These are phyloP conservation scores for Eublepharis macularius DNA, from an alignment of 2,113 vertebrate species.

Conservation along the genomic window DNA sequence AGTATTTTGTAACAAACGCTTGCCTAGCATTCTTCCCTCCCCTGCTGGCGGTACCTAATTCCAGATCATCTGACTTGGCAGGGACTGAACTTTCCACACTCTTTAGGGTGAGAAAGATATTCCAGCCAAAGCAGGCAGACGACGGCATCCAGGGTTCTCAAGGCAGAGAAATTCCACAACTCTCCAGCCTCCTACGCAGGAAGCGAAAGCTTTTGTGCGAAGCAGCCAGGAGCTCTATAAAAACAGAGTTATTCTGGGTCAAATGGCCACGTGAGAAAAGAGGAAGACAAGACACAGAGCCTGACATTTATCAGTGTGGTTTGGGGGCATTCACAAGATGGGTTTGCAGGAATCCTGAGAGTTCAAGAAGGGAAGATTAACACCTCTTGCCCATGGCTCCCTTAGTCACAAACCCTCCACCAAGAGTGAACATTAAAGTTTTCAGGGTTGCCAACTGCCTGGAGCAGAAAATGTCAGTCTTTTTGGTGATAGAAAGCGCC, in stretches of 20 bases:
- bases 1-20: not conserved
- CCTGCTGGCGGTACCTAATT: not conserved
- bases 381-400: not conserved
- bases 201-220: slow-evolving; percentile 12
- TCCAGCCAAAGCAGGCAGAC: not conserved
- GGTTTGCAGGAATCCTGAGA: not conserved
- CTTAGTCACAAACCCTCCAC: not conserved
- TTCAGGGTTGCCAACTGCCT: no score
- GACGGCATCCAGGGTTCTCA: not conserved
- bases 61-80: slow-evolving; percentile 1
- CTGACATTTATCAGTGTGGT: not conserved
- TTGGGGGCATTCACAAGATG: not conserved
- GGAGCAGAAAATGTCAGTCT: no score
- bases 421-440: no score
- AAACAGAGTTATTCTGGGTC: slow-evolving; percentile 7
- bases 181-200: slow-evolving; percentile 15
- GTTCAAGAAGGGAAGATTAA: not conserved
- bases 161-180: slow-evolving; percentile 14
- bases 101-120: not conserved
- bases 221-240: slow-evolving; percentile 13
- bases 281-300: not conserved
- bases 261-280: not conserved
- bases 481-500: no score
- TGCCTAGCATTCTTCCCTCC: not conserved
- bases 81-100: slow-evolving; percentile 3